These are phyloP conservation scores for Pomacea canaliculata DNA, from an alignment of 2,888 invertebrate genomes.

Conservation along the genomic window DNA sequence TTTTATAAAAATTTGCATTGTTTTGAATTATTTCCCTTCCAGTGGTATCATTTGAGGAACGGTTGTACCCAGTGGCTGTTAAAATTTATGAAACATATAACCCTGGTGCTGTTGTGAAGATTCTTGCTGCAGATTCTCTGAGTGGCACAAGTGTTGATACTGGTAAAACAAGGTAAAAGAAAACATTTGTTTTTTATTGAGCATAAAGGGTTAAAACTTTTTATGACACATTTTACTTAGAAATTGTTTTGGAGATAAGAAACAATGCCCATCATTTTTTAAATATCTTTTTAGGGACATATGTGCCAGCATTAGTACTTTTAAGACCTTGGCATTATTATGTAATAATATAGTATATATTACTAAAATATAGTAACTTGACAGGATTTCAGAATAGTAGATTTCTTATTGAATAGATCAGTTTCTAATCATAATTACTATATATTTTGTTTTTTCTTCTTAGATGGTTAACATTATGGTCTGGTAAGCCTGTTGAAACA, in stretches of 20 bases:
- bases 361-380: too few relatives aligned
- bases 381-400: too few relatives aligned
- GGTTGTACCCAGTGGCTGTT: constrained; percentile 56
- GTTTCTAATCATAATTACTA: too few relatives aligned
- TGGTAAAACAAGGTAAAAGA: constrained; percentile 42
- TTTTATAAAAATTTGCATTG: too few relatives aligned
- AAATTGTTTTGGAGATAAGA: too few relatives aligned
- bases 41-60: constrained; percentile 60
- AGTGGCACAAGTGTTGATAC: constrained; percentile 55
- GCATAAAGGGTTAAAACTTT: background rate
- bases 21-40: constrained; percentile 27
- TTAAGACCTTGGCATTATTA: too few relatives aligned
- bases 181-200: background rate
- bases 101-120: constrained; percentile 66
- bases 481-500: constrained; percentile 77
- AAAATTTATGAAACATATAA: constrained; percentile 68
- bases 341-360: too few relatives aligned
- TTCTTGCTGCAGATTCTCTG: constrained; percentile 59
- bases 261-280: too few relatives aligned
- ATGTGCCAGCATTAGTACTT: too few relatives aligned
- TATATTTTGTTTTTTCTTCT: constrained; percentile 47
- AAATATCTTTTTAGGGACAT: too few relatives aligned
- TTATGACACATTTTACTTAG: too few relatives aligned
- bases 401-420: too few relatives aligned
- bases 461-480: constrained; percentile 83